Conservation (phyloP, 2,113 vertebrate genomes). For the Protobothrops mucrosquamatus region DNA sequence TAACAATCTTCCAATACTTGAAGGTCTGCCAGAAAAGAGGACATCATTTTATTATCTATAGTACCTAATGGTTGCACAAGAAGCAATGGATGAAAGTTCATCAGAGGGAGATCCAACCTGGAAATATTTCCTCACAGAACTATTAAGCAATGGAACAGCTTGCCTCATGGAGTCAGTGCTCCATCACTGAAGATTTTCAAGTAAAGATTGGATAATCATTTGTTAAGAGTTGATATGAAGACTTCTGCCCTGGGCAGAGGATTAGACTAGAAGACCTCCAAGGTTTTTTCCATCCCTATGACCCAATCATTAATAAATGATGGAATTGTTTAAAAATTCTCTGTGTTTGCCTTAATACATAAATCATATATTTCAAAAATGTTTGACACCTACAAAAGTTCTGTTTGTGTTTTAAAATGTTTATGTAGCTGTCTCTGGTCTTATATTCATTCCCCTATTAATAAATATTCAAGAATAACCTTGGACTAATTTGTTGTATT, state of each 20-base stretch:
- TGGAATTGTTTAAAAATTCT: neutral
- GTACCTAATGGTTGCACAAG: neutral
- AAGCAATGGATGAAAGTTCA: neutral
- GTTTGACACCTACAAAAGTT: neutral
- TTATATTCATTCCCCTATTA: slow-evolving; percentile 50
- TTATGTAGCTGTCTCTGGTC: slow-evolving; percentile 19
- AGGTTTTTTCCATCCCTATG: neutral
- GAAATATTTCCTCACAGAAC: neutral
- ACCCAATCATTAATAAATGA: neutral
- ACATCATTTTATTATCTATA: neutral
- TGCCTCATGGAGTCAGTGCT: neutral
- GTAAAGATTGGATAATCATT: neutral
- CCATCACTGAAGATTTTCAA: neutral
- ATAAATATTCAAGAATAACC: slow-evolving; percentile 49
- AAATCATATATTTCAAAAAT: neutral
- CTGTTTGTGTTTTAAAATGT: neutral
- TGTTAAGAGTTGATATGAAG: neutral
- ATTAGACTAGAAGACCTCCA: neutral
- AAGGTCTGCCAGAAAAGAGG: neutral
- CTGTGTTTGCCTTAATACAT: neutral
- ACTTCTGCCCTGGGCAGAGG: neutral
- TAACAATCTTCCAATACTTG: neutral
- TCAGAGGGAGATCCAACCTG: neutral
- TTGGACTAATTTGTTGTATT: slow-evolving; percentile 19
- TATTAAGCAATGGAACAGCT: neutral